phyloP scores from a whole-genome alignment of 2,113 vertebrate genomes.

The Peromyscus californicus region DNA sequence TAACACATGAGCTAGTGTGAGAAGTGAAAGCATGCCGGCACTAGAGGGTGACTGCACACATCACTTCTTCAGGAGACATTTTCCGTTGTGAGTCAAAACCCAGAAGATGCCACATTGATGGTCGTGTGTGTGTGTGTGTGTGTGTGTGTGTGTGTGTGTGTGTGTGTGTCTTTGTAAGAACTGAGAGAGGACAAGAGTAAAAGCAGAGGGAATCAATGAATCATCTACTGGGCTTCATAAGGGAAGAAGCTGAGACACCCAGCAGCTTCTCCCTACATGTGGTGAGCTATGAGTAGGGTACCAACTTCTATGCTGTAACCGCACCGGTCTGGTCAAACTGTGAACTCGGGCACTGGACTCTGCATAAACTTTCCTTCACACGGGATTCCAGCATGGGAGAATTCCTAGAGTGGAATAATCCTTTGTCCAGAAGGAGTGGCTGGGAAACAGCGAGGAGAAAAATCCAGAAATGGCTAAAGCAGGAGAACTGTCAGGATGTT shows the following conservation, averaged over 20 bases:
- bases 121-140: accelerated
- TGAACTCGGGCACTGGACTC: accelerated
- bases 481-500: accelerated
- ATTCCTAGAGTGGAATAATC: not conserved
- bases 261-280: accelerated
- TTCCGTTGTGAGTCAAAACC: not conserved
- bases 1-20: not conserved
- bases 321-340: accelerated
- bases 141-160: too few relatives aligned
- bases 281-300: accelerated
- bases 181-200: too few relatives aligned
- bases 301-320: accelerated
- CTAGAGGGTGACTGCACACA: accelerated
- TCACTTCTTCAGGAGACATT: not conserved
- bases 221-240: not conserved
- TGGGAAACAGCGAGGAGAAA: not conserved
- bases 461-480: too few relatives aligned
- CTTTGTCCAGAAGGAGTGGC: not conserved
- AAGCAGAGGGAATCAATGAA: too few relatives aligned
- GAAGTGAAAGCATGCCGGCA: accelerated
- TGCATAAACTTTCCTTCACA: not conserved
- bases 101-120: not conserved
- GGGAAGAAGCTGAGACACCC: not conserved
- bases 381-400: not conserved
- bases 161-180: not conserved